Base-by-base conservation (phyloP, 2,888 invertebrate species). In the Bimastos eiseni region DNA sequence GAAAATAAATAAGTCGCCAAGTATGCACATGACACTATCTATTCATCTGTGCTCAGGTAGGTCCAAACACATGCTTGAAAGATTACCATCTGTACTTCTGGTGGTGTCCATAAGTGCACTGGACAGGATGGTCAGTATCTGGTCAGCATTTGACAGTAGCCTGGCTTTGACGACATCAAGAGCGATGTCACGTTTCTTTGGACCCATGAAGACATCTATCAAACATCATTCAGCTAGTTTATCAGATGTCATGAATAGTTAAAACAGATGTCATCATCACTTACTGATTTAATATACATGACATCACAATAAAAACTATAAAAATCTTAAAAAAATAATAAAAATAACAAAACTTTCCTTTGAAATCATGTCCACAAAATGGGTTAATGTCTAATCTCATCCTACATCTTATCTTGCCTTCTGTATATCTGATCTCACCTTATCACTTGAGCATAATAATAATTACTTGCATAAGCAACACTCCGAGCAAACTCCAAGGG, bases 81-180 rank as follows among this genome's bases (percentile, higher is more conserved):
- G n/a, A 70, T 44, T 49, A 92, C 92, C 92, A 88, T 91, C 91
- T 19, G 92, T 90, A 38, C 91, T 86, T 49, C 89, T 44, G 41
- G 93, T 93, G 92, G 93, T 94, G 89, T 94, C 94, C 49, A 93
- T 92, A 90, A 95, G 36, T 37, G 37, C 86, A 86, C 21, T 37
- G 37, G 94, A 92, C 83, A 95, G 92, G 19, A 94, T 94, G 33
- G 93, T 92, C 38, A 94, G 93, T 92, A 94, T 94, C 92, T 94
- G 93, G 84, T 94, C 94, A 30, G 94, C 94, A 1, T 93, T 92
- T 36, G 92, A 91, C 90, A 95, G 93, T 89, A 95, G 92, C 30
- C 93, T 93, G 19, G 94, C 94, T 92, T 95, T 95, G 89, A 94
- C 92, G 70, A 93, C 92, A 90, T 94, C 94, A 89, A 93, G 41